Evolutionary conservation across 2,888 invertebrate genomes (phyloP), one percentile per base, ranked within the genome.

Genomic region (Papilio gigon): DNA sequence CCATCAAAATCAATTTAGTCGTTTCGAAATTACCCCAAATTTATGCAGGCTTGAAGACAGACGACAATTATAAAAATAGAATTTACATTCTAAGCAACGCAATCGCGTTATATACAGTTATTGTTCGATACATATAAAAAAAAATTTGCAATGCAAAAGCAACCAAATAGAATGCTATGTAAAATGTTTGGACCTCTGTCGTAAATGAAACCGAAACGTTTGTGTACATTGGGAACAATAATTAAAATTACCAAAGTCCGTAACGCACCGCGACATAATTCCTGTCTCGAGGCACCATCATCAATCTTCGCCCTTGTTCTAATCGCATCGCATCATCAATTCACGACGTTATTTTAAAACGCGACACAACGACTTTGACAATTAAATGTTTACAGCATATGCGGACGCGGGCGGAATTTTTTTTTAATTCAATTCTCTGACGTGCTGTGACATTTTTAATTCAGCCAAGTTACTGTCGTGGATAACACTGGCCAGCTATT

Each of bases 311-410:
- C 89, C 89, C 89, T 80, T 79, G 83, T 84, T 83, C 81, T 79
- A 80, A 86, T 84, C 79, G 77, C 68, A 71, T 58, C 68, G 47
- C 80, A 84, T 82, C 89, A 90, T 90, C 85, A 86, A 89, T 90
- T 66, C 71, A 56, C 72, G 59, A 65, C n/a, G 76, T 76, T 78
- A 81, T 83, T 83, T 84, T 82, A 76, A 75, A 77, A 71, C 74
- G 61, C 27, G 65, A 71, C 71, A 71, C 71, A 74, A 76, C 78
- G 75, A 78, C 56, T 44, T 56, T 78, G 76, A 78, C 78, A 71
- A 71, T 72, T 71, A 71, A 71, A 72, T 61, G 70, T 64, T 68
- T 62, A 70, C 71, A 35, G 63, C 60, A 66, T 67, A 71, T 58
- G 20, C 17, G 14, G 30, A 14, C 17, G n/a, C 25, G 40, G 14